phyloP scores from a whole-genome alignment of 2,113 vertebrate species.

The Eubucco bourcierii region DNA sequence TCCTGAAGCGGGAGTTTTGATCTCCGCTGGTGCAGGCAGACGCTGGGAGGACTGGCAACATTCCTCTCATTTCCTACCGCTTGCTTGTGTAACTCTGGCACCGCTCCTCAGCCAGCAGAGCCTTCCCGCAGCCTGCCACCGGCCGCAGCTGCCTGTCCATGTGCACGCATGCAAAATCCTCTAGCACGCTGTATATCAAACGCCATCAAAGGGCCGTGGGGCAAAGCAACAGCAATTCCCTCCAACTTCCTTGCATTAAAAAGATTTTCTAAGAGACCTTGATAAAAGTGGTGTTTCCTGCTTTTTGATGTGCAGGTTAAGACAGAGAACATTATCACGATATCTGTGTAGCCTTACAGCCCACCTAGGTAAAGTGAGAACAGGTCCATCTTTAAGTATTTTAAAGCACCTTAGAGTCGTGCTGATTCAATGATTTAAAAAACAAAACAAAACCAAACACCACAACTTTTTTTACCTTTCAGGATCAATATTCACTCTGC shows the following conservation, averaged over 20 bases:
- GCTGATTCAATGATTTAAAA: neutral
- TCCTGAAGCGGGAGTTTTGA: neutral
- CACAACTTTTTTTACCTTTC: neutral
- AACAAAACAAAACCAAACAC: neutral
- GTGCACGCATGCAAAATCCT: neutral
- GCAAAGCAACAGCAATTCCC: constrained; percentile 49
- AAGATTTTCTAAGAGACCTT: constrained; percentile 63
- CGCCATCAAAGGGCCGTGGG: constrained; percentile 59
- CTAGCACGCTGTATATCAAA: constrained; percentile 18
- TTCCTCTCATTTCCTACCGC: constrained; percentile 25
- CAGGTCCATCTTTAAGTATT: neutral
- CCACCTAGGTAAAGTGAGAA: neutral
- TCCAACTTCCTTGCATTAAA: constrained; percentile 61
- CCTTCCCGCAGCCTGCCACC: neutral
- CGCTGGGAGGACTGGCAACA: neutral
- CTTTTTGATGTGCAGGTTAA: constrained; percentile 67
- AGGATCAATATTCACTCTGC: neutral
- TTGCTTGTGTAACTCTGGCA: neutral
- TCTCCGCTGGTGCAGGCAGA: neutral
- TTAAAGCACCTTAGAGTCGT: neutral
- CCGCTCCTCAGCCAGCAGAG: neutral
- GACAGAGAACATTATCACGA: neutral
- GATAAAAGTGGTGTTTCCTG: constrained; percentile 78
- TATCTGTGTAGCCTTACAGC: neutral
- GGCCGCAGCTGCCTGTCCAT: constrained; percentile 69